phyloP scores from a whole-genome alignment of 2,113 vertebrate species.

The Xerus inauris region DNA sequence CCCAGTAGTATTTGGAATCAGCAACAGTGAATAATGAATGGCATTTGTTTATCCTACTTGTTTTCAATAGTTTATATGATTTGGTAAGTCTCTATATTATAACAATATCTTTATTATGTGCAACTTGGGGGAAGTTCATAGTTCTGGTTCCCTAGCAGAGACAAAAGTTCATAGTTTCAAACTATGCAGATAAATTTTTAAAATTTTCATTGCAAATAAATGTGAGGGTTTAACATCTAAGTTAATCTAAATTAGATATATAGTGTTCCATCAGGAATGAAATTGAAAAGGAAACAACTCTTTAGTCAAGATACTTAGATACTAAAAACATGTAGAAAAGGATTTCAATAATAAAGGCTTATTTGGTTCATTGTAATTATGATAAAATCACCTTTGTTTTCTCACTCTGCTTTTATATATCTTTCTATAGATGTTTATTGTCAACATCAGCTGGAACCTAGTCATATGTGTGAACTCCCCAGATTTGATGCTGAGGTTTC shows the following conservation, averaged over 20 bases:
- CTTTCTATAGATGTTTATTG: background rate
- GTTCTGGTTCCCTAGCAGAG: background rate
- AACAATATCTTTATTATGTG: slow-evolving; percentile 23
- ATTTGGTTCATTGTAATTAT: slow-evolving; percentile 42
- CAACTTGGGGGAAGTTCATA: slow-evolving; percentile 31
- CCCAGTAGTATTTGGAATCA: slow-evolving; percentile 73
- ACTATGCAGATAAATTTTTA: slow-evolving; percentile 55
- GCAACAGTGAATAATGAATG: slow-evolving; percentile 71
- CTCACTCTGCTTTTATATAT: slow-evolving; percentile 35
- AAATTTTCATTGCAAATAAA: slow-evolving; percentile 32
- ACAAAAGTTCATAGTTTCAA: background rate
- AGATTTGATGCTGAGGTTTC: slow-evolving; percentile 57
- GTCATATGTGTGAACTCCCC: background rate
- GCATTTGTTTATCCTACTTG: slow-evolving; percentile 58
- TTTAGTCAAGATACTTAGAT: slow-evolving; percentile 50
- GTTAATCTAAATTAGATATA: slow-evolving; percentile 9
- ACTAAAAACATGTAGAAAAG: slow-evolving; percentile 3
- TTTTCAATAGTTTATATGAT: slow-evolving; percentile 65
- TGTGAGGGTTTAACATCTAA: slow-evolving; percentile 50
- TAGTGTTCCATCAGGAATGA: slow-evolving; percentile 61
- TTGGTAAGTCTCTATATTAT: slow-evolving; percentile 20
- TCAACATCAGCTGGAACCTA: slow-evolving; percentile 40
- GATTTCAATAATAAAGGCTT: slow-evolving; percentile 58
- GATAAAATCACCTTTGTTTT: background rate
- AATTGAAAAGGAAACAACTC: slow-evolving; percentile 42